phyloP scores from a whole-genome alignment of 2,888 invertebrate genomes.

The Euplagia quadripunctaria region DNA sequence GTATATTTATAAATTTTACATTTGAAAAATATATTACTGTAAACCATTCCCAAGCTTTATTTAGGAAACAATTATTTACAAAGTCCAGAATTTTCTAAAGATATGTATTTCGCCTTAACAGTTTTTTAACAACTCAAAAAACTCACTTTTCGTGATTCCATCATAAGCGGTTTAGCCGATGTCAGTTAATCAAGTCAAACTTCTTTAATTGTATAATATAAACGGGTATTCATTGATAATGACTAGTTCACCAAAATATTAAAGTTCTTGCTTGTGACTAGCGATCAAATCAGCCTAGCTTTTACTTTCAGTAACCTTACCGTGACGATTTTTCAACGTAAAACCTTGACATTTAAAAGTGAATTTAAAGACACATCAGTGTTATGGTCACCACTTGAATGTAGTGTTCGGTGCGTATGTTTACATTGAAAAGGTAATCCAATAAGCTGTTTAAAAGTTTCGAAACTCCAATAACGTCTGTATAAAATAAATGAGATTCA shows the following conservation, averaged over 20 bases:
- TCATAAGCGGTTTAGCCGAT: neutral
- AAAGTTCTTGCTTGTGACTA: neutral
- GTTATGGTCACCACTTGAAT: conserved; percentile 53
- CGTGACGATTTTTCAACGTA: conserved; percentile 60
- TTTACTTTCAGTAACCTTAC: conserved; percentile 61
- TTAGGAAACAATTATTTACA: too few species aligned
- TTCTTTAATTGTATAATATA: neutral
- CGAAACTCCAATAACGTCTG: conserved; percentile 37
- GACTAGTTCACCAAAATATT: neutral
- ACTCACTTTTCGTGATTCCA: neutral
- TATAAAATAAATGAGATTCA: too few species aligned
- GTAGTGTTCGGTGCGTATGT: conserved; percentile 49
- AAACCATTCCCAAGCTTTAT: too few species aligned
- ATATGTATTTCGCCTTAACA: too few species aligned
- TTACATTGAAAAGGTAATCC: conserved; percentile 53
- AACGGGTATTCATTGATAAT: neutral
- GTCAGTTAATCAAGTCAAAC: neutral
- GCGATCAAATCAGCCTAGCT: conserved; percentile 41
- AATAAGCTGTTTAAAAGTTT: conserved; percentile 56
- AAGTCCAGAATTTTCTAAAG: too few species aligned
- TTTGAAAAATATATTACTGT: too few species aligned
- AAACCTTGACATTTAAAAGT: conserved; percentile 76
- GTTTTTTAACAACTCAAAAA: neutral
- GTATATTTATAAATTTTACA: too few species aligned
- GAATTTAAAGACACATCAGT: conserved; percentile 70